Evolutionary conservation across 2,113 vertebrate genomes (phyloP).

Genomic region (Parus major): DNA sequence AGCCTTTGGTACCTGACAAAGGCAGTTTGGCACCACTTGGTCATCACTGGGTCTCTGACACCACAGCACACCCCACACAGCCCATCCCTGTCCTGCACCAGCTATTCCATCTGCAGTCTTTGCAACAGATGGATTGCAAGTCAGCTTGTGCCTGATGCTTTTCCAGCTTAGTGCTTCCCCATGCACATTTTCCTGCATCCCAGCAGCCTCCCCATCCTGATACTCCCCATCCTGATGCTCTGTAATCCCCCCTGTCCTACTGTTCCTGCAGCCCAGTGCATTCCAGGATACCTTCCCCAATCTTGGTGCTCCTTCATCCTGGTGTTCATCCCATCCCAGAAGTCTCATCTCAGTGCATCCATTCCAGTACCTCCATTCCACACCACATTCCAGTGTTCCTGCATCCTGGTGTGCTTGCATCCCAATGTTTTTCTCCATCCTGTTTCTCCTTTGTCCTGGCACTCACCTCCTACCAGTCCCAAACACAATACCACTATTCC

Average conservation of each 20-base stretch:
- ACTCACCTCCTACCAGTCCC: accelerated
- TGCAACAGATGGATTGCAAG: accelerated
- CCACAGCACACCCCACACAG: not conserved
- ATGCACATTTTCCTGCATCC: not conserved
- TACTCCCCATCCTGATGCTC: too few relatives aligned
- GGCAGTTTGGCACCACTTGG: accelerated
- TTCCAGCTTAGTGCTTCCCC: not conserved
- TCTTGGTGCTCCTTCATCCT: not conserved
- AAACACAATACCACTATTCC: not conserved
- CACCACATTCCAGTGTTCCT: not conserved
- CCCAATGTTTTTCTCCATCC: not conserved
- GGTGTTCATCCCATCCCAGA: not conserved
- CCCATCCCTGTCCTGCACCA: not conserved
- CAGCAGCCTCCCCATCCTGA: not conserved
- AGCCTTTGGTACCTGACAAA: not conserved
- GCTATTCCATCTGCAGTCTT: not conserved
- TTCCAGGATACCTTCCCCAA: accelerated
- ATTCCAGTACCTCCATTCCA: not conserved
- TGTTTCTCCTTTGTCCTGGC: not conserved
- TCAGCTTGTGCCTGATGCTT: not conserved
- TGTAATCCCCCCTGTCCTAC: accelerated
- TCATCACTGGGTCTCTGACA: too few relatives aligned
- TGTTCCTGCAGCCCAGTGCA: not conserved
- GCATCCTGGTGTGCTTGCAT: not conserved
- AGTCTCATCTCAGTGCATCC: not conserved